These are phyloP conservation scores for Stomatorhinus ivindoensis DNA, from an alignment of 2,113 vertebrate species.

Conservation along the genomic window DNA sequence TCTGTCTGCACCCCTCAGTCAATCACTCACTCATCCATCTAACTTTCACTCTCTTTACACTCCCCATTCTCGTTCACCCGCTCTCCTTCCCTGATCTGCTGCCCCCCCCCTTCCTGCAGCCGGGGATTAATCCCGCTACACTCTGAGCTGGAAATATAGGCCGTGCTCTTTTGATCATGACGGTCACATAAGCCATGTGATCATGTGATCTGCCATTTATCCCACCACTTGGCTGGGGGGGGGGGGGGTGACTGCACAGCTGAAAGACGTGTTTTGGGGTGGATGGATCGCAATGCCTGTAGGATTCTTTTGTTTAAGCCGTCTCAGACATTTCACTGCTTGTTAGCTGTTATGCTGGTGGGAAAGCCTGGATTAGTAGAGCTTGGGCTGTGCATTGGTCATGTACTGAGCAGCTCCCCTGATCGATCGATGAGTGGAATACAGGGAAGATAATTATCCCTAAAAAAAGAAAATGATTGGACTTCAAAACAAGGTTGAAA, in stretches of 20 bases:
- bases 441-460: neutral
- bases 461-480: neutral
- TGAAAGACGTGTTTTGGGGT: conserved; percentile 15
- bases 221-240: neutral
- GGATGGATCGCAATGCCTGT: neutral
- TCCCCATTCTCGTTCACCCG: neutral
- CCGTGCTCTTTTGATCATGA: conserved; percentile 21
- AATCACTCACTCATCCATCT: neutral
- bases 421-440: neutral
- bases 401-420: neutral
- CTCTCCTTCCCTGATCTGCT: neutral
- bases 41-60: neutral
- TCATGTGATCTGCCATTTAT: conserved; percentile 16
- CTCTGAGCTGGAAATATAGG: conserved; percentile 20
- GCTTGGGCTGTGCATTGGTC: too few relatives aligned
- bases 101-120: neutral
- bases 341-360: neutral
- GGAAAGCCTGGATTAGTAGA: neutral
- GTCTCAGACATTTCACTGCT: neutral
- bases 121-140: neutral
- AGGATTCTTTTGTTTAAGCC: neutral
- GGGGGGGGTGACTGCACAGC: neutral
- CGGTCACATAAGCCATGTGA: conserved; percentile 23
- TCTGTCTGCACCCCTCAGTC: neutral
- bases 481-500: neutral